These are phyloP conservation scores for Oithona nana DNA, from an alignment of 2,888 invertebrate genomes.

Conservation along the genomic window DNA sequence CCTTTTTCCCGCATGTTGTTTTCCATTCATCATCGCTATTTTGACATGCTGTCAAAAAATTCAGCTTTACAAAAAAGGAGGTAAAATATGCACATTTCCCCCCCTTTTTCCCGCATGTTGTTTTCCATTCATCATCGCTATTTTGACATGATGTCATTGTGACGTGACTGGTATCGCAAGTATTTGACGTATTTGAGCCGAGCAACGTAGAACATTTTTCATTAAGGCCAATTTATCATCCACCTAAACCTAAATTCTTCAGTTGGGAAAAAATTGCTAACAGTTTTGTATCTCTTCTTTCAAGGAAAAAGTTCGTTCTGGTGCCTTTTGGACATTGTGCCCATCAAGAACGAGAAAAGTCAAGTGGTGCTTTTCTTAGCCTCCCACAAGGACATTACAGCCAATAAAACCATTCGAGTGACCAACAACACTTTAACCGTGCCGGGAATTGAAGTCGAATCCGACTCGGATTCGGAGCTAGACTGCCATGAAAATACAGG, in stretches of 20 bases:
- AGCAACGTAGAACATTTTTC: not conserved
- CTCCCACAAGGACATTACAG: conserved; percentile 88
- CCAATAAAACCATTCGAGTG: conserved; percentile 55
- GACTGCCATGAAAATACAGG: conserved; percentile 38
- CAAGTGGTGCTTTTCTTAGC: conserved; percentile 89
- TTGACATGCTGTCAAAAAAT: too few relatives aligned
- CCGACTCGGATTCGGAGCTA: not conserved
- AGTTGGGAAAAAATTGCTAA: too few relatives aligned
- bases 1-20: too few relatives aligned
- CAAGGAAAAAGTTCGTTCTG: conserved; percentile 66
- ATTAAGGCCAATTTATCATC: conserved; percentile 15
- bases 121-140: too few relatives aligned
- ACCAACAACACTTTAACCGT: not conserved
- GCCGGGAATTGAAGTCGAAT: not conserved
- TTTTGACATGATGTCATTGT: too few relatives aligned
- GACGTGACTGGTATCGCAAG: too few relatives aligned
- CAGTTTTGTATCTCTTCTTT: too few relatives aligned
- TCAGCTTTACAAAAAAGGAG: too few relatives aligned
- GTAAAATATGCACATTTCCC: too few relatives aligned
- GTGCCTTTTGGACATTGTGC: conserved; percentile 90
- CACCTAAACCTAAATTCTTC: too few relatives aligned
- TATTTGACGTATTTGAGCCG: not conserved
- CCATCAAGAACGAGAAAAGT: conserved; percentile 93
- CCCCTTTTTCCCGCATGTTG: too few relatives aligned
- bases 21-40: too few relatives aligned